phyloP scores from a whole-genome alignment of 2,888 invertebrate genomes.

The Julus scandinavius region DNA sequence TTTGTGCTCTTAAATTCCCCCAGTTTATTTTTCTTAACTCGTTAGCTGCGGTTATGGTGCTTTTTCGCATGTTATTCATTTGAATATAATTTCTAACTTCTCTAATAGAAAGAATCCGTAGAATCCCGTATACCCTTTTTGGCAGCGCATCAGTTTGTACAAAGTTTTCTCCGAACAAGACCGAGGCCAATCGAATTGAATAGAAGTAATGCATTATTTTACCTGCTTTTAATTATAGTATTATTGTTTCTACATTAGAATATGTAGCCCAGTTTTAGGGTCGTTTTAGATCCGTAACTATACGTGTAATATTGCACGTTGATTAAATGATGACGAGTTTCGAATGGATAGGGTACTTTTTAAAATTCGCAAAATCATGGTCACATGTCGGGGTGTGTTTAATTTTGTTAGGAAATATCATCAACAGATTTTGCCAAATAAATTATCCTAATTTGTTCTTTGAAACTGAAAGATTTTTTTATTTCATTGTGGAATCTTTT shows the following conservation, averaged over 20 bases:
- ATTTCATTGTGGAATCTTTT: background rate
- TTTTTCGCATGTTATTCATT: background rate
- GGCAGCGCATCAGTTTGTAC: constrained; percentile 15
- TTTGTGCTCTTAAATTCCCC: background rate
- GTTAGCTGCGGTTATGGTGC: background rate
- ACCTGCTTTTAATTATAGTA: constrained; percentile 39
- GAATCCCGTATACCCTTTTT: background rate
- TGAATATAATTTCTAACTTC: background rate
- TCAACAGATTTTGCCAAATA: constrained; percentile 30
- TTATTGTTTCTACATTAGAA: constrained; percentile 51
- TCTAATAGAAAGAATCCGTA: background rate
- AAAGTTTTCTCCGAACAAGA: background rate
- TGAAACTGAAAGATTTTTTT: background rate
- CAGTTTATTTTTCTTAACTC: background rate
- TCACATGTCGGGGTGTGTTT: constrained; percentile 17
- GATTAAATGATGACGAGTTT: background rate
- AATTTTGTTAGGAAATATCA: constrained; percentile 8
- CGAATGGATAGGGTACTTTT: background rate
- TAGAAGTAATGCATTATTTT: constrained; percentile 7
- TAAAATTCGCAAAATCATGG: background rate
- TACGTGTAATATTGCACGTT: background rate
- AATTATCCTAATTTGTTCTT: constrained; percentile 14
- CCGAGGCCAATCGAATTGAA: background rate
- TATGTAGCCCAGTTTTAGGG: constrained; percentile 22
- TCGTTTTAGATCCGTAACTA: constrained; percentile 47